Evolutionary conservation across 1,140 invertebrate species (phyloP).

Genomic region (Drosophila kikkawai): DNA sequence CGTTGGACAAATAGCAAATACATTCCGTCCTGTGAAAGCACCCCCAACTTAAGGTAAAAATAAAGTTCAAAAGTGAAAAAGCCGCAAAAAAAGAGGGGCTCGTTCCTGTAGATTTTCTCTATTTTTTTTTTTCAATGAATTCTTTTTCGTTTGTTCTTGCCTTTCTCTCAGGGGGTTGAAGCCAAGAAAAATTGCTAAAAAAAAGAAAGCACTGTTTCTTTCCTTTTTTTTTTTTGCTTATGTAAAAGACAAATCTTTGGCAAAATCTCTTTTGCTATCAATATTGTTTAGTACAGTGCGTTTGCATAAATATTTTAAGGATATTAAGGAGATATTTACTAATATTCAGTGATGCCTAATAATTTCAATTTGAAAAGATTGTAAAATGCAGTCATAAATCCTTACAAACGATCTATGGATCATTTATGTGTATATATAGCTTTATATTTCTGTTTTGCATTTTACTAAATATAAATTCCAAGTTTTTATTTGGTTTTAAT

Average conservation of each 20-base stretch:
- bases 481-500: constrained; percentile 6
- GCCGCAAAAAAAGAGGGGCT: constrained; percentile 69
- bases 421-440: constrained; percentile 2
- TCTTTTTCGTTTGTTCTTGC: not conserved
- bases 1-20: constrained; percentile 42
- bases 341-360: not conserved
- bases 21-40: constrained; percentile 1
- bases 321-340: not conserved
- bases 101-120: constrained; percentile 42
- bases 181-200: constrained; percentile 48
- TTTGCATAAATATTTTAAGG: not conserved
- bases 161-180: constrained; percentile 15
- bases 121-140: constrained; percentile 2
- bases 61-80: constrained; percentile 72
- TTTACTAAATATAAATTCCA: not conserved
- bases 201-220: not conserved
- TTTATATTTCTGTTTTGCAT: constrained; percentile 2
- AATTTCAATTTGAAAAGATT: not conserved
- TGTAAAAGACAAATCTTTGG: constrained; percentile 36
- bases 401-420: constrained; percentile 12
- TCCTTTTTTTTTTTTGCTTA: constrained; percentile 23
- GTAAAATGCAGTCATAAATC: not conserved
- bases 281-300: not conserved
- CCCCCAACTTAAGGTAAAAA: constrained; percentile 11
- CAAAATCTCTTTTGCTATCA: too few relatives aligned